Evolutionary conservation across 1,140 invertebrate genomes (phyloP), one percentile per base, ranked within the genome.

Genomic region (Rhagoletis pomonella): DNA sequence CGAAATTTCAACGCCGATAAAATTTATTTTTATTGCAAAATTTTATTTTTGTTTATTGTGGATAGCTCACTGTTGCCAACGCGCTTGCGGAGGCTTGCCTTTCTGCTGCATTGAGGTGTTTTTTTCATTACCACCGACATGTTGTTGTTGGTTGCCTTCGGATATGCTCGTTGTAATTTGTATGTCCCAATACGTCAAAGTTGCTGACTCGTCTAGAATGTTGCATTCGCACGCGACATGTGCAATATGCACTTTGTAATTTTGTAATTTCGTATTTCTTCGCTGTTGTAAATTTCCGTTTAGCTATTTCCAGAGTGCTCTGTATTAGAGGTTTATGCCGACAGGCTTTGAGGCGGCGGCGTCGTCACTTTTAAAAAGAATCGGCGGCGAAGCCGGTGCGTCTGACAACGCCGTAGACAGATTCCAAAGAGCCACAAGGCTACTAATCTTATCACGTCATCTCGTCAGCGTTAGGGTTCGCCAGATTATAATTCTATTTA

Each of bases 181-280:
- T 29, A 29, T 29, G 29, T 29, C 17, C 17, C 55, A 19, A 50
- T 81, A 55, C 9, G 47, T 50, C 73, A 50, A 55, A 55, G 44
- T 81, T 55, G 73, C 73, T 58, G 73, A 81, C 73, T 81, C 50
- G 50, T 81, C 55, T 81, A 81, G 73, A 81, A 81, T 81, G 73
- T 81, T 55, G 47, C 73, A 81, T 55, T 58, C n/a, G 6, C 73
- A 81, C 73, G 73, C 73, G 73, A 81, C 84, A 10, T 85, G 84
- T 62, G 84, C 60, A 59, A 85, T 85, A 60, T 85, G 50, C 14
- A 42, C 29, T 59, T 85, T 85, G 4, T 47, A 85, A 85, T 44
- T 85, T 14, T 17, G 62, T 5, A 44, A 62, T 59, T 85, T 17
- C 60, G 5, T 14, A 4, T 47, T 50, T 50, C 10, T n/a, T 42